Evolutionary conservation across 2,113 vertebrate genomes (phyloP).

Genomic region (Xiphophorus couchianus): DNA sequence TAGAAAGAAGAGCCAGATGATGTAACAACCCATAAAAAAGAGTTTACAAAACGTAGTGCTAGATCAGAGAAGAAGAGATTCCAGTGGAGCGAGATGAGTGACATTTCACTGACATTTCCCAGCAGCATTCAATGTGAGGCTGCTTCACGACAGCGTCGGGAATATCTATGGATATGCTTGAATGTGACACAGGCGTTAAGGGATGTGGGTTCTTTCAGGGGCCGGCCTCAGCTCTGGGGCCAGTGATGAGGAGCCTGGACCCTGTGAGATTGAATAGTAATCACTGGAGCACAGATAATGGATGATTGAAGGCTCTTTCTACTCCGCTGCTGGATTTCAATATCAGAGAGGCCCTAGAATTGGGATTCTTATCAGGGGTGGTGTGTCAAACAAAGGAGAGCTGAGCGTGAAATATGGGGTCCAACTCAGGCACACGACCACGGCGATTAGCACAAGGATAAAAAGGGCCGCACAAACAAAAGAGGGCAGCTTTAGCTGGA

Average conservation of each 20-base stretch:
- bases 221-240: conserved; percentile 67
- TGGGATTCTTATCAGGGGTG: conserved; percentile 83
- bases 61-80: conserved; percentile 70
- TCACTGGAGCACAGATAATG: conserved; percentile 82
- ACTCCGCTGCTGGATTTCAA: conserved; percentile 81
- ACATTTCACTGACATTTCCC: conserved; percentile 86
- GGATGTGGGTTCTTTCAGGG: conserved; percentile 74
- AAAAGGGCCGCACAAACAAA: conserved; percentile 79
- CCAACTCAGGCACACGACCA: conserved; percentile 80
- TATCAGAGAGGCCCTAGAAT: conserved; percentile 83
- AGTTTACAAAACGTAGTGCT: conserved; percentile 45
- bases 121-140: conserved; percentile 67
- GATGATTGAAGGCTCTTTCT: conserved; percentile 83
- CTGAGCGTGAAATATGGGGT: conserved; percentile 80
- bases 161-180: conserved; percentile 80
- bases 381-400: conserved; percentile 81
- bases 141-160: conserved; percentile 63
- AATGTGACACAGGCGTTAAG: conserved; percentile 65
- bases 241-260: conserved; percentile 71
- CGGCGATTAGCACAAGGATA: conserved; percentile 79
- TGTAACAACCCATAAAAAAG: conserved; percentile 59
- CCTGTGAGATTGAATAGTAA: conserved; percentile 81
- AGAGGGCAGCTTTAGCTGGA: conserved; percentile 72
- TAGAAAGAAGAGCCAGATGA: conserved; percentile 65
- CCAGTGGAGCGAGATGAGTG: conserved; percentile 69